These are phyloP conservation scores for Cynopterus brachyotis DNA, from an alignment of 2,113 vertebrate genomes.

Conservation along the genomic window DNA sequence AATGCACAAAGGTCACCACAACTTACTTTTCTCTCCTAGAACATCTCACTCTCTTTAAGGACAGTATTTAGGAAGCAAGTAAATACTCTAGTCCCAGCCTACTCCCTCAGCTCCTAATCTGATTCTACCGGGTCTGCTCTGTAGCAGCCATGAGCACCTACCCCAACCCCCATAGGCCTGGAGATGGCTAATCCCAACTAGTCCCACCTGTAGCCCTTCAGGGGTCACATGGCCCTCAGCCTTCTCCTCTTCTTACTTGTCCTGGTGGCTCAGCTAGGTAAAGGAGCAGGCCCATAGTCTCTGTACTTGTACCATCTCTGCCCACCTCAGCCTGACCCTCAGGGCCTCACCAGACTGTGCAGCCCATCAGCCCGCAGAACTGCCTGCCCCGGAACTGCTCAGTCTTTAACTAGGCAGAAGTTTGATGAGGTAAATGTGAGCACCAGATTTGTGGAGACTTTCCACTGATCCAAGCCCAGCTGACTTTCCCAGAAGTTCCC, in stretches of 20 bases:
- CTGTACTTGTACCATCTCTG: not conserved
- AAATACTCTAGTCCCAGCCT: not conserved
- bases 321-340: slow-evolving; percentile 41
- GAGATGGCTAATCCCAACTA: no score
- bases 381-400: slow-evolving; percentile 64
- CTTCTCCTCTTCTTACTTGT: not conserved
- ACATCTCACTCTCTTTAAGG: accelerated
- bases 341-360: slow-evolving; percentile 22
- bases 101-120: not conserved
- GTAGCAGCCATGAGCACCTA: not conserved
- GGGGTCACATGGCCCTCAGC: not conserved
- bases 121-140: not conserved
- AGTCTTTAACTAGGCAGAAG: slow-evolving; percentile 78
- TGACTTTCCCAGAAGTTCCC: not conserved
- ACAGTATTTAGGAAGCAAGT: no score
- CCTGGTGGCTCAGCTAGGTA: not conserved
- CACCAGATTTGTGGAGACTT: slow-evolving; percentile 75
- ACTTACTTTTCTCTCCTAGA: not conserved
- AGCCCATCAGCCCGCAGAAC: slow-evolving; percentile 52
- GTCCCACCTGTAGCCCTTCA: not conserved
- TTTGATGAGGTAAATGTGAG: slow-evolving; percentile 79
- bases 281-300: not conserved
- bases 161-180: accelerated
- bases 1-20: not conserved
- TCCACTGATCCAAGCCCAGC: slow-evolving; percentile 36